phyloP scores from a whole-genome alignment of 30 jellyfish, hydroid and myxozoan species.

The Cassiopea andromeda region DNA sequence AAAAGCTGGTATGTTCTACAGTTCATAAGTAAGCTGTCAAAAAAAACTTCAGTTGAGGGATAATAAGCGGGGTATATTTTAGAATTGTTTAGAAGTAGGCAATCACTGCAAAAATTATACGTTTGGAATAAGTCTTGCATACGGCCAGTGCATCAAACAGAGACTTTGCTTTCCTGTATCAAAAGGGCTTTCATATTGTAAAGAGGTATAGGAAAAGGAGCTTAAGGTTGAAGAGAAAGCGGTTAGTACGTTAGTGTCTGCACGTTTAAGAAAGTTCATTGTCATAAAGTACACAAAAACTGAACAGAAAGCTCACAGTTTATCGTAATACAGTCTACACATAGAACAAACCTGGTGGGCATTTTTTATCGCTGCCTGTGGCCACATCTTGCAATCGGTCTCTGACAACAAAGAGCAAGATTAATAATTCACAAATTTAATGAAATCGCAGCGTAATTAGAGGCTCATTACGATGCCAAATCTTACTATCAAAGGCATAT shows the following conservation, averaged over 20 bases:
- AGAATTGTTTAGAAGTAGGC: no score
- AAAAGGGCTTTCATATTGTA: neutral
- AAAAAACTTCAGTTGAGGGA: no score
- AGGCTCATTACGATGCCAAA: neutral
- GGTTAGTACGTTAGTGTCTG: neutral
- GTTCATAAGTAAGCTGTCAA: no score
- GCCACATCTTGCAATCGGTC: slow-evolving; percentile 59
- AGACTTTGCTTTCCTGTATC: neutral
- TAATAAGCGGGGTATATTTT: no score
- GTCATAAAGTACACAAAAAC: no score
- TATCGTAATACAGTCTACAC: neutral
- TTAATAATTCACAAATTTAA: neutral
- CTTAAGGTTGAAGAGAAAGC: neutral
- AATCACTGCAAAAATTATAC: no score
- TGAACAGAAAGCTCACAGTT: neutral
- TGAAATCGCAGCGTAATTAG: neutral
- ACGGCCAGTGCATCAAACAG: neutral
- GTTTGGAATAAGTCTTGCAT: no score
- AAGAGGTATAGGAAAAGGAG: neutral
- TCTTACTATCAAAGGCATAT: neutral
- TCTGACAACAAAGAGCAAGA: slow-evolving; percentile 1
- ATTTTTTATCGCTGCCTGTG: slow-evolving; percentile 51
- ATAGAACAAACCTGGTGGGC: slow-evolving; percentile 73
- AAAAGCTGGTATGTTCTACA: no score
- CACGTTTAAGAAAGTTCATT: no score